Evolutionary conservation across 2,888 invertebrate genomes (phyloP), one percentile per base, ranked within the genome.

Genomic region (Calameuta idolon): DNA sequence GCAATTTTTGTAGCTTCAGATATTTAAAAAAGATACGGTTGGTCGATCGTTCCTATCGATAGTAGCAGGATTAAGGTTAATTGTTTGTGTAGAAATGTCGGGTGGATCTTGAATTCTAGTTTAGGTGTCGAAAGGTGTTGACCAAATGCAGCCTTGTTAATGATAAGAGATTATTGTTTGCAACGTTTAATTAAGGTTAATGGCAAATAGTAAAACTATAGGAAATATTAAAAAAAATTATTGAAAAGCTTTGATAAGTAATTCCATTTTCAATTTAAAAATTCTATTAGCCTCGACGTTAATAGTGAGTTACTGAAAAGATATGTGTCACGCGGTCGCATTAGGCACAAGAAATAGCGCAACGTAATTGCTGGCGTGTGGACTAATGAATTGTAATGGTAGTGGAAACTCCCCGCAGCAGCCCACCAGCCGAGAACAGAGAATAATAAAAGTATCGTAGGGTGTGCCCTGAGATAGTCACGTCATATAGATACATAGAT

Each of bases 361-460:
- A 55, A 55, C 40, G 40, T 55, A 55, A 55, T 55, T 55, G 74
- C 74, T 78, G 73, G 78, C 78, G 78, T 78, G 78, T 55, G 35
- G 71, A n/a, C 35, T 79, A 79, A 79, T 79, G 74, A 79, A 79
- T 79, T 79, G 79, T 79, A 79, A 79, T 69, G 76, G 76, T 79
- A 76, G 69, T 76, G 76, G 55, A 74, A 74, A 34, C 30, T 55
- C 40, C 40, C 40, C 5, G 40, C 40, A 55, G 40, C 40, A 55
- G 40, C 40, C 40, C 40, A 55, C 40, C 40, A 55, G 40, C 40
- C 40, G 40, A 55, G 40, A 55, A 55, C 40, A 55, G 40, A 55
- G 40, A 55, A 55, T 55, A 55, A 55, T 55, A 55, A 55, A 55
- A 55, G 40, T 55, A 55, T 55, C 40, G 40, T 55, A 55, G 40